phyloP scores from a whole-genome alignment of 2,113 vertebrate species.

The Pachypanchax playfairii region DNA sequence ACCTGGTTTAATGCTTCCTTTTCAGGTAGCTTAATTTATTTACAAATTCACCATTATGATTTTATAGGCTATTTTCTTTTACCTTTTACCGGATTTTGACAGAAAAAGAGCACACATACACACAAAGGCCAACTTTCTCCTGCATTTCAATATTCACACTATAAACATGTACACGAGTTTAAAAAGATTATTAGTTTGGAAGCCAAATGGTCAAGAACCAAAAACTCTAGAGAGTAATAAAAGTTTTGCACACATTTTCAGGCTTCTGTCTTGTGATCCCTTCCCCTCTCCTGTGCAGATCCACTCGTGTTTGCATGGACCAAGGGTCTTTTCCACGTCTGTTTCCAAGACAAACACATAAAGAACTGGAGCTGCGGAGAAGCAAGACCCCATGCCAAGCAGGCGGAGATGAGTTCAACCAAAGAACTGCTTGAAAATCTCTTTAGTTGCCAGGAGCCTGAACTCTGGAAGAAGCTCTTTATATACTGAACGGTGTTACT shows the following conservation, averaged over 20 bases:
- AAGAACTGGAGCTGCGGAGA: conserved; percentile 66
- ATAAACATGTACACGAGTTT: conserved; percentile 14
- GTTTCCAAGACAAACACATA: conserved; percentile 79
- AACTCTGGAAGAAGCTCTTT: conserved; percentile 44
- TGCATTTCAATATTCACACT: conserved; percentile 4
- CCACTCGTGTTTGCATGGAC: conserved; percentile 47
- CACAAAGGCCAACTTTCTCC: conserved; percentile 8
- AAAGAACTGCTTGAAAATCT: conserved; percentile 34
- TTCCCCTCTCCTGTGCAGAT: conserved; percentile 23
- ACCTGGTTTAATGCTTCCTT: too few relatives aligned
- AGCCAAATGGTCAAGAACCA: conserved; percentile 55
- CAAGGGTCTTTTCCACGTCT: conserved; percentile 58
- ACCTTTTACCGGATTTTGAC: too few relatives aligned
- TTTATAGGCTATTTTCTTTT: too few relatives aligned
- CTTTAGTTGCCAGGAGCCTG: conserved; percentile 58
- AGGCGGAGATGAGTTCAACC: conserved; percentile 42
- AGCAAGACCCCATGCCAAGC: conserved; percentile 68
- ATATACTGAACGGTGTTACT: conserved; percentile 16
- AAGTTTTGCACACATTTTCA: conserved; percentile 64
- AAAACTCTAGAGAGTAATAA: conserved; percentile 58
- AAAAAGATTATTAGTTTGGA: conserved; percentile 57
- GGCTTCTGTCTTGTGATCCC: conserved; percentile 46
- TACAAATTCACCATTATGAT: too few relatives aligned
- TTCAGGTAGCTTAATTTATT: too few relatives aligned
- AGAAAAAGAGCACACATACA: neutral